Evolutionary conservation across 2,797 vertebrate species (phyloP).

Genomic region (Pangasius djambal): DNA sequence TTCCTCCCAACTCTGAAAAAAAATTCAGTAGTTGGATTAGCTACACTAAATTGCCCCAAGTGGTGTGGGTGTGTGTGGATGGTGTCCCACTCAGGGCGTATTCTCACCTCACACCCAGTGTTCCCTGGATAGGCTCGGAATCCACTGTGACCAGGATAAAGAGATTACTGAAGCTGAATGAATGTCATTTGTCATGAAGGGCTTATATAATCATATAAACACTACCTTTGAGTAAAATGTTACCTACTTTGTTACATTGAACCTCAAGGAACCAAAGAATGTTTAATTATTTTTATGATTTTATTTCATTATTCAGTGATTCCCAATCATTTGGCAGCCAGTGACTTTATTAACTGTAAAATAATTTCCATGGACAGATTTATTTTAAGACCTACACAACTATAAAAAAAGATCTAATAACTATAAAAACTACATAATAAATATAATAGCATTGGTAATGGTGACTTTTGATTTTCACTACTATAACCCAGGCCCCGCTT

Average conservation of each 20-base stretch:
- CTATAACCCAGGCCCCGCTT: neutral
- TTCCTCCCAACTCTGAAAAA: neutral
- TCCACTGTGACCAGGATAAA: neutral
- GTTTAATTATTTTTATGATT: neutral
- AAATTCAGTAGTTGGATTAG: neutral
- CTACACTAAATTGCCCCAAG: neutral
- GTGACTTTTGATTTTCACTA: neutral
- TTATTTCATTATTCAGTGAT: neutral
- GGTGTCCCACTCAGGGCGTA: too few relatives aligned
- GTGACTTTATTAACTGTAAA: neutral
- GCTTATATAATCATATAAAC: neutral
- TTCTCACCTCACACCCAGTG: neutral
- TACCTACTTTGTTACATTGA: neutral
- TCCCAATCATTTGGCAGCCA: neutral
- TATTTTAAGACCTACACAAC: neutral
- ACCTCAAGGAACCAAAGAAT: neutral
- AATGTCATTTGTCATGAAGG: neutral
- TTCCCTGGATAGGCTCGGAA: neutral
- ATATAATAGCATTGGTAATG: neutral
- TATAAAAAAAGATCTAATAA: neutral
- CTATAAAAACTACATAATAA: neutral
- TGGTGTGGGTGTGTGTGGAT: neutral
- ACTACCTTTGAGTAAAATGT: neutral
- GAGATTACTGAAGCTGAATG: neutral
- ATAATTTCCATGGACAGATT: neutral